Percentiles rank a stretch among this genome's conserved stretches.
These are phyloP conservation scores for Bostrychus sinensis DNA, from an alignment of 2,113 vertebrate species.

Conservation along the genomic window DNA sequence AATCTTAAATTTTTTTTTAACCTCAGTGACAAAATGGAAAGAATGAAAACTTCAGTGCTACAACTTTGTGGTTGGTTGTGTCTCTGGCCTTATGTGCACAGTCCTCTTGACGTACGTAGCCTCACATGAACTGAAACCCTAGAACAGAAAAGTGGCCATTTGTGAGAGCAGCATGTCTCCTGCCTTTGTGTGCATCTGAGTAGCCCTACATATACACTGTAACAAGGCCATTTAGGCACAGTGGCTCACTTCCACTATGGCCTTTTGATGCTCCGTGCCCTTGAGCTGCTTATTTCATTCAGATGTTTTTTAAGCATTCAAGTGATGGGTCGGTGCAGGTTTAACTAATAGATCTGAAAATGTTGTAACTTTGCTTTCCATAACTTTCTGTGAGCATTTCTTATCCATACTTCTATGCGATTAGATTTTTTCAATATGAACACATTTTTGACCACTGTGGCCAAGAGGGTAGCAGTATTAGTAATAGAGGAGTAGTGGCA, in stretches of 20 bases:
- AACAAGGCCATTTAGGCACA: constrained; percentile 19
- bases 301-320: neutral
- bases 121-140: constrained; percentile 18
- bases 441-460: too few relatives aligned
- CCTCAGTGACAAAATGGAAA: too few relatives aligned
- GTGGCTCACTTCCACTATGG: constrained; percentile 13
- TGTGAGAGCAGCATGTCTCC: constrained; percentile 7
- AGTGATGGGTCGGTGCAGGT: too few relatives aligned
- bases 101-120: constrained; percentile 8
- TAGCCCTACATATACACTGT: neutral
- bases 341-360: too few relatives aligned
- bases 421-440: too few relatives aligned
- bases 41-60: too few relatives aligned
- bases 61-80: neutral
- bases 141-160: constrained; percentile 36
- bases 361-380: too few relatives aligned
- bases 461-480: too few relatives aligned
- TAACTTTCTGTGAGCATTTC: too few relatives aligned
- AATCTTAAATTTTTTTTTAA: too few relatives aligned
- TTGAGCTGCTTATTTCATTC: constrained; percentile 4
- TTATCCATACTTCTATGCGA: too few relatives aligned
- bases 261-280: constrained; percentile 25
- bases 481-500: too few relatives aligned
- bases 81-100: neutral
- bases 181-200: neutral